Conservation (phyloP, 2,113 vertebrate species). For the Vulpes vulpes region DNA sequence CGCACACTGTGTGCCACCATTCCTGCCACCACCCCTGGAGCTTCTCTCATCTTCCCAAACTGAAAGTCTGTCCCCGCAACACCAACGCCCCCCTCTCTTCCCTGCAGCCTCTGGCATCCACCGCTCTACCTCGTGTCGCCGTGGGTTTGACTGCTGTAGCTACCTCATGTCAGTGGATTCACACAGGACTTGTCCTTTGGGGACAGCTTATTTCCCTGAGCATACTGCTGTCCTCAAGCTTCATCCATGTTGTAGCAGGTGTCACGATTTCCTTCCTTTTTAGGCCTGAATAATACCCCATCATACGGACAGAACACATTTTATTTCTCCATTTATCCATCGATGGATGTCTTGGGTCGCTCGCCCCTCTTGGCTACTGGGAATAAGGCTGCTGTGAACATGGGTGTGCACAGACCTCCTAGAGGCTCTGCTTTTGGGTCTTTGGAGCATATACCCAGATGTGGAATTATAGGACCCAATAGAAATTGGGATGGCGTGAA, state of each 20-base stretch:
- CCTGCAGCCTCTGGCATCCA: background rate
- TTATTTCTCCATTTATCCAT: too few species aligned
- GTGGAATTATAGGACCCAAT: background rate
- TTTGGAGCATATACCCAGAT: background rate
- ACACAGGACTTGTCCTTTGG: background rate
- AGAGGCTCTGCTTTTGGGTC: background rate
- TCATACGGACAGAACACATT: fast-evolving
- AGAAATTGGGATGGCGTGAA: background rate
- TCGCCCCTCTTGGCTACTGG: background rate
- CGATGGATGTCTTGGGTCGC: background rate
- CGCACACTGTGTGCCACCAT: fast-evolving
- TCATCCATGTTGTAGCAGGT: background rate
- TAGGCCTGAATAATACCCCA: background rate
- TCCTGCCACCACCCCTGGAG: background rate
- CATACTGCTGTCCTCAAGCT: fast-evolving
- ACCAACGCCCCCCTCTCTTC: fast-evolving
- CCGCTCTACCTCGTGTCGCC: background rate
- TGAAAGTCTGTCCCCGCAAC: background rate
- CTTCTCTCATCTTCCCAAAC: background rate
- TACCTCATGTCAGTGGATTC: too few species aligned
- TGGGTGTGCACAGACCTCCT: fast-evolving
- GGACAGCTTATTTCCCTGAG: background rate
- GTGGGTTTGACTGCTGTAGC: fast-evolving
- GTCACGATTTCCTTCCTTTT: background rate
- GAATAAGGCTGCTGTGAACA: fast-evolving